Percentiles rank a stretch among this genome's conserved stretches.
Conservation (phyloP, 1,140 invertebrate genomes). For the Drosophila sulfurigaster region DNA sequence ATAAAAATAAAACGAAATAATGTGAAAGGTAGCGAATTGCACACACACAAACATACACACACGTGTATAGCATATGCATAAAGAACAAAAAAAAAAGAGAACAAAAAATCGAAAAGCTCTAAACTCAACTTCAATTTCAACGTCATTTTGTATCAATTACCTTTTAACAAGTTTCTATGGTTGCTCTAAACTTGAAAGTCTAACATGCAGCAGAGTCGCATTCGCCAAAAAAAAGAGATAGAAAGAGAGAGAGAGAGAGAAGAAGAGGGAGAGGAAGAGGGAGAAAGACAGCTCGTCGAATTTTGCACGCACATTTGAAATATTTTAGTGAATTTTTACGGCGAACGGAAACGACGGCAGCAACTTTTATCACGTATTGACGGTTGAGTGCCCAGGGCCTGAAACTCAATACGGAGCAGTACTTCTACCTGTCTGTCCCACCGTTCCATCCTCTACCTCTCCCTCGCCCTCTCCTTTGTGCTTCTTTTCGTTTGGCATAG, state of each 20-base stretch:
- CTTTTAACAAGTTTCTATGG: slow-evolving; percentile 71
- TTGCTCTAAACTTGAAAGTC: slow-evolving; percentile 13
- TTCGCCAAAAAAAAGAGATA: background rate
- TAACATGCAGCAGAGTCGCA: slow-evolving; percentile 6
- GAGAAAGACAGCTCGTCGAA: slow-evolving; percentile 22
- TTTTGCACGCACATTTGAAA: slow-evolving; percentile 76
- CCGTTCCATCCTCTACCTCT: background rate
- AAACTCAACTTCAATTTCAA: slow-evolving; percentile 59
- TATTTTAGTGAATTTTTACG: slow-evolving; percentile 78
- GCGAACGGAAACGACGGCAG: slow-evolving; percentile 68
- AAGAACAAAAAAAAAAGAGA: background rate
- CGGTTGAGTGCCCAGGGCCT: slow-evolving; percentile 69
- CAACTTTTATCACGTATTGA: slow-evolving; percentile 81
- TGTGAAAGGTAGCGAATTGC: background rate
- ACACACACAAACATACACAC: background rate
- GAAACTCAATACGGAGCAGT: background rate
- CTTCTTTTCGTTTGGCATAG: slow-evolving; percentile 16
- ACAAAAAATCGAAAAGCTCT: slow-evolving; percentile 11
- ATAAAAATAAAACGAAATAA: background rate
- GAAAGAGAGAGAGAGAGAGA: background rate
- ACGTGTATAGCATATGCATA: background rate
- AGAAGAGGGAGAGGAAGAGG: background rate
- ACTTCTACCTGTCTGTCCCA: background rate
- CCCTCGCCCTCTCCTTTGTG: background rate
- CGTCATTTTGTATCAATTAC: slow-evolving; percentile 80